A percentile compares a stretch with the other conserved stretches of the same genome.
phyloP scores from a whole-genome alignment of 2,888 invertebrate species.

The Amphipyra tragopoginis region DNA sequence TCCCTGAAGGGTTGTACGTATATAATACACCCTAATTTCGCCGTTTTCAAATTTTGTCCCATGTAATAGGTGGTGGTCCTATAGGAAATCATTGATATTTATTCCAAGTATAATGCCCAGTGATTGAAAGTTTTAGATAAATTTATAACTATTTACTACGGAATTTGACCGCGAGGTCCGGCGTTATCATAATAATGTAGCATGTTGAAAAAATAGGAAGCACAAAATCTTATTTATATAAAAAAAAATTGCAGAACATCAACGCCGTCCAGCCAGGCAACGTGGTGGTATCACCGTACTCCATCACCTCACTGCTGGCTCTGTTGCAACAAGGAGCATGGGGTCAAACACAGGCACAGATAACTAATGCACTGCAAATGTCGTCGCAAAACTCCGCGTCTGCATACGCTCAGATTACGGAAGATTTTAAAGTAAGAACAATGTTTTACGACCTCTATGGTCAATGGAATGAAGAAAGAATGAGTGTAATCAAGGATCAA shows the following conservation, averaged over 20 bases:
- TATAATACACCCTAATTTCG: no score
- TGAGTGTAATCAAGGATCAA: not conserved
- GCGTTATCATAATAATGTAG: no score
- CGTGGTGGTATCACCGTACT: constrained; percentile 84
- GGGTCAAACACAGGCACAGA: constrained; percentile 74
- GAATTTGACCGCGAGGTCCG: no score
- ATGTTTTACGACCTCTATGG: not conserved
- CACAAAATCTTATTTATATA: not conserved
- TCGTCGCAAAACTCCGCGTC: constrained; percentile 64
- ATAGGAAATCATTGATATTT: no score
- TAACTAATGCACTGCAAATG: constrained; percentile 73
- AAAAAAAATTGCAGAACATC: constrained; percentile 55
- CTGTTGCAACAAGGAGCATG: constrained; percentile 85
- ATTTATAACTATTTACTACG: no score
- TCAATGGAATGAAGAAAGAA: no score
- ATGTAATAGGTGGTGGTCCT: no score
- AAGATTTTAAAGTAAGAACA: constrained; percentile 69
- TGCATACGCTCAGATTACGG: constrained; percentile 65
- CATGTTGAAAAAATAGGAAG: not conserved
- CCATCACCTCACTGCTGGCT: constrained; percentile 80
- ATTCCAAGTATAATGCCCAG: no score
- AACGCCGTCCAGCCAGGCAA: constrained; percentile 68
- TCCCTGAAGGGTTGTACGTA: no score
- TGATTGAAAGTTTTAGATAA: no score
- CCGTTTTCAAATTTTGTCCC: no score